Evolutionary conservation across 1,140 invertebrate species (phyloP), one percentile per base, ranked within the genome.

Genomic region (Drosophila setifemur): DNA sequence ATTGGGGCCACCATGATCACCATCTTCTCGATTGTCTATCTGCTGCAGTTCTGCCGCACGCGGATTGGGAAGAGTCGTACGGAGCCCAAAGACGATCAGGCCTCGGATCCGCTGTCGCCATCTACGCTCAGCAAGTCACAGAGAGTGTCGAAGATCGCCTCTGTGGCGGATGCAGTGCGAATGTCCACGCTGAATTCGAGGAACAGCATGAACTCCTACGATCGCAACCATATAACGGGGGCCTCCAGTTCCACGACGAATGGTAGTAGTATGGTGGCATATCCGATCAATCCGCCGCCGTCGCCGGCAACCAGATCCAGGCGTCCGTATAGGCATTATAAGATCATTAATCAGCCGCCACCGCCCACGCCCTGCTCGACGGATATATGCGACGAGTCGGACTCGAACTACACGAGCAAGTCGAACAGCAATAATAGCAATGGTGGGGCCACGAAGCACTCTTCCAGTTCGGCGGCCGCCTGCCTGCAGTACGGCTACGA

Each of bases 351-450:
- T 91, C 94, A 95, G 71, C 96, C 96, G 1, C 97, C 97, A 11
- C 97, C 97, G 1, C 97, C 97, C 2, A 98, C 97, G 4, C 97
- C 97, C 0, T 98, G 97, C 89, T 97, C 96, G 70, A 98, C 97
- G 2, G 97, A 98, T 89, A 95, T 98, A 7, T 97, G 96, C 89
- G 96, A 97, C 81, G 97, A 98, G 75, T 96, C 95, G 2, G 96
- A 97, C 81, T 94, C 92, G 37, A 94, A 94, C 79, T 94, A 94
- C 75, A 91, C 90, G 6, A 87, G 90, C 64, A 89, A 91, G 66
- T 89, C 88, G 44, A 85, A 89, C 29, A 91, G 89, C 58, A 90
- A 90, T 16, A 90, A 90, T 12, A 90, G 88, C 39, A 89, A 90
- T 47, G 85, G 87, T 9, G 85, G 77, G 8, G 57, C 82, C 18